These are phyloP conservation scores for Cyprinodon variegatus DNA, from an alignment of 2,113 vertebrate species.

Conservation along the genomic window DNA sequence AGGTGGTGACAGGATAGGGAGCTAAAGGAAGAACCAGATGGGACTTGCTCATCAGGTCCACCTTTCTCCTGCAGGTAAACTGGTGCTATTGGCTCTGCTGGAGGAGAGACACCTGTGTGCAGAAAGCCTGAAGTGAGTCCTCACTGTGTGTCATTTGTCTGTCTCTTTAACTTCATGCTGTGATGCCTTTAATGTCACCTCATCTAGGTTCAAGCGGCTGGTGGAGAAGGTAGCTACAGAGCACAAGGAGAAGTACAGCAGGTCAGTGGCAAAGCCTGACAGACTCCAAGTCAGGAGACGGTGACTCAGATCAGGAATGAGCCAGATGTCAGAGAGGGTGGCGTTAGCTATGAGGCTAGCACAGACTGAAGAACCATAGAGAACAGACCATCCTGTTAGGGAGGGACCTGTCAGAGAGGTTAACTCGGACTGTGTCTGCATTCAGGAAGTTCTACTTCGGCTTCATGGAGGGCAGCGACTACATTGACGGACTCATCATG, in stretches of 20 bases:
- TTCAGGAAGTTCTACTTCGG: conserved; percentile 89
- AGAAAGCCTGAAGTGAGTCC: conserved; percentile 83
- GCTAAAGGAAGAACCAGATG: too few relatives aligned
- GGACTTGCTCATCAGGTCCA: neutral
- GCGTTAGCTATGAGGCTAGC: too few relatives aligned
- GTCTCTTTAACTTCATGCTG: neutral
- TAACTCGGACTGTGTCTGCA: neutral
- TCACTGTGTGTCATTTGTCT: too few relatives aligned
- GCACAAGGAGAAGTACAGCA: conserved; percentile 86
- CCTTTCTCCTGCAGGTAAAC: conserved; percentile 82
- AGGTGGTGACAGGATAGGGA: too few relatives aligned
- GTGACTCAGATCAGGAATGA: too few relatives aligned
- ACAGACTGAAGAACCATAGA: too few relatives aligned
- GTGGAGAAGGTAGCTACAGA: conserved; percentile 87
- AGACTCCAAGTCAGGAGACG: too few relatives aligned
- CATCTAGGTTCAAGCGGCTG: conserved; percentile 84
- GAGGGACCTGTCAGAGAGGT: too few relatives aligned
- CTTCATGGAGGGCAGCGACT: conserved; percentile 89
- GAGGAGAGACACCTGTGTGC: conserved; percentile 84
- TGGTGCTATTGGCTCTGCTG: conserved; percentile 88
- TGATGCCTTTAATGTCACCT: conserved; percentile 21
- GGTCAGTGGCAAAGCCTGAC: conserved; percentile 67
- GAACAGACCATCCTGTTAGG: too few relatives aligned
- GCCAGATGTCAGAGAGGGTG: too few relatives aligned
- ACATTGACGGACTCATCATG: conserved; percentile 92